Evolutionary conservation across 2,113 vertebrate species (phyloP), one percentile per base, ranked within the genome.

Genomic region (Dasyurus viverrinus): DNA sequence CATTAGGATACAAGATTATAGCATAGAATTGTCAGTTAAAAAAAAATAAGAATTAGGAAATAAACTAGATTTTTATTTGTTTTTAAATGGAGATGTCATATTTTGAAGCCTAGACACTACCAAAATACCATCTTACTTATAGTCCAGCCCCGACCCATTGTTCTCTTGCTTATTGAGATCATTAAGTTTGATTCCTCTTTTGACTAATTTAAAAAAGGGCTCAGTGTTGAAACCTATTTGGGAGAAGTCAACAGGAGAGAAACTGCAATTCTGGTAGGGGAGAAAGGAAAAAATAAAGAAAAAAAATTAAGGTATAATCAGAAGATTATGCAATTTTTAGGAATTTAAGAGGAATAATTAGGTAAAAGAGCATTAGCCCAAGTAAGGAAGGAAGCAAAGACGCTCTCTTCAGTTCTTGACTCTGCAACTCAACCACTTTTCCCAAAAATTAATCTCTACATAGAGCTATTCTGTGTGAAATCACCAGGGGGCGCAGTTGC

Each of bases 401-500:
- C 19, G 0, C 68, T 76, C 1, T 8, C 36, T 19, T 16, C 36
- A n/a, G 27, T 6, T 19, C 36, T n/a, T n/a, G 60, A 14, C 26
- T 55, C 54, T 54, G 23, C 54, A 54, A 57, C 55, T 60, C 30
- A 60, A 27, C 27, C 26, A 14, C 25, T 57, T 60, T 60, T 60
- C 27, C 57, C 57, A 12, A 60, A 68, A 36, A 68, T 68, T 68
- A 12, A 2, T 91, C 30, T 93, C n/a, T 93, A 54, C 22, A 8
- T 95, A 68, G 54, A 96, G 54, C n/a, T 92, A 93, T 95, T 94
- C 46, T 93, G 36, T 95, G 24, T 95, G 26, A 11, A 94, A 89
- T 92, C 95, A 96, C 89, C 22, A 97, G 96, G 94, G 93, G 92
- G 53, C 90, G 76, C 42, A 94, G 7, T 93, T 19, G 30, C 30